These are phyloP conservation scores for Protaetia brevitarsis DNA, from an alignment of 1,140 invertebrate genomes.

Conservation along the genomic window DNA sequence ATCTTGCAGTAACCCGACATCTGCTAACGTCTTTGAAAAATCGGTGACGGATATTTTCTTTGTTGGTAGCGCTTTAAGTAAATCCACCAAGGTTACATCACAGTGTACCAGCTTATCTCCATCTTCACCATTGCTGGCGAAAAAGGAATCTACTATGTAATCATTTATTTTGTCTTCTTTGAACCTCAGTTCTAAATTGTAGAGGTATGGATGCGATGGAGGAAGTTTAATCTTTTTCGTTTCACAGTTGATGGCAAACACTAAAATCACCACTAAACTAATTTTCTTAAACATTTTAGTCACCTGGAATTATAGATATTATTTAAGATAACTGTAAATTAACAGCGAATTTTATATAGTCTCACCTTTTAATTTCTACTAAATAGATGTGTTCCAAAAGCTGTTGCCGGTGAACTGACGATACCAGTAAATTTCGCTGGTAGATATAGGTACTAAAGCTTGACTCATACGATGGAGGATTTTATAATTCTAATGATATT, in stretches of 20 bases:
- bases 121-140: background rate
- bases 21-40: background rate
- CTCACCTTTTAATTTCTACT: background rate
- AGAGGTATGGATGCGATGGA: conserved; percentile 11
- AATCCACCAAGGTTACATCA: background rate
- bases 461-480: background rate
- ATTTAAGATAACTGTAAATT: background rate
- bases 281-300: background rate
- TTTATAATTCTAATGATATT: background rate
- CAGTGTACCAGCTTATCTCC: background rate
- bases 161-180: conserved; percentile 6
- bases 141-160: conserved; percentile 1
- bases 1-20: background rate
- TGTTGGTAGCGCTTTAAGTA: background rate
- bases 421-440: background rate
- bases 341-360: background rate
- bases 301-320: background rate
- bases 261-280: background rate
- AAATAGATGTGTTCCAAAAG: background rate
- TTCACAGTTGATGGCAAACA: background rate
- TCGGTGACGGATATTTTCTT: background rate
- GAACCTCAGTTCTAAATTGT: conserved; percentile 5
- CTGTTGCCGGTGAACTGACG: background rate
- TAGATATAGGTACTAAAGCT: background rate
- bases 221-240: background rate